Percentiles rank a stretch among this genome's conserved stretches.
Evolutionary conservation across 2,797 vertebrate genomes (phyloP).

Genomic region (Acrossocheilus fasciatus): DNA sequence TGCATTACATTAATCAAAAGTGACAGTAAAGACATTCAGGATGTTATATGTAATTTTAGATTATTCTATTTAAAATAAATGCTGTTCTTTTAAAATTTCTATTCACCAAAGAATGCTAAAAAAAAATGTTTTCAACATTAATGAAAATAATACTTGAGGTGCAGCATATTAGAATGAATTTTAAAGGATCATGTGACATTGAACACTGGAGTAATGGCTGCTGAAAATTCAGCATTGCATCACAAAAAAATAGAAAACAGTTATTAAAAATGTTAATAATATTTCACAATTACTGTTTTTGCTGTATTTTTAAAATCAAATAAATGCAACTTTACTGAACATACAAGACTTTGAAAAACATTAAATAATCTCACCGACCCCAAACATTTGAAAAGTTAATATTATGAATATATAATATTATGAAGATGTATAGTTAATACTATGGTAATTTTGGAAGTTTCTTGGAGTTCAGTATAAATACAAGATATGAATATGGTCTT

Average conservation of each 20-base stretch:
- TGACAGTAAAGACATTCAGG: neutral
- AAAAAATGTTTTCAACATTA: too few relatives aligned
- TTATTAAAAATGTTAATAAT: neutral
- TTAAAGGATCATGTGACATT: neutral
- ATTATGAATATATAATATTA: too few relatives aligned
- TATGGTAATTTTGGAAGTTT: neutral
- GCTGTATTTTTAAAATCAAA: neutral
- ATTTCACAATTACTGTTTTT: neutral
- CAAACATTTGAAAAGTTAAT: neutral
- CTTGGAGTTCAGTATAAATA: neutral
- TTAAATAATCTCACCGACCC: neutral
- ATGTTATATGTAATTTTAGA: neutral
- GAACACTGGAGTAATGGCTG: neutral
- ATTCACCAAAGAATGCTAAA: too few relatives aligned
- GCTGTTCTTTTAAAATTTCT: neutral
- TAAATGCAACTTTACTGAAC: neutral
- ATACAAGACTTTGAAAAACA: neutral
- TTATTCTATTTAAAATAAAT: neutral
- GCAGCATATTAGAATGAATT: neutral
- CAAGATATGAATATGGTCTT: neutral
- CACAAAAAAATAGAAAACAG: neutral
- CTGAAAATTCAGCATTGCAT: neutral
- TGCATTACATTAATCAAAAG: neutral
- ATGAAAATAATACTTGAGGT: too few relatives aligned
- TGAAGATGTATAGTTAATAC: neutral